Evolutionary conservation across 2,113 vertebrate species (phyloP).

Genomic region (Mus spicilegus): DNA sequence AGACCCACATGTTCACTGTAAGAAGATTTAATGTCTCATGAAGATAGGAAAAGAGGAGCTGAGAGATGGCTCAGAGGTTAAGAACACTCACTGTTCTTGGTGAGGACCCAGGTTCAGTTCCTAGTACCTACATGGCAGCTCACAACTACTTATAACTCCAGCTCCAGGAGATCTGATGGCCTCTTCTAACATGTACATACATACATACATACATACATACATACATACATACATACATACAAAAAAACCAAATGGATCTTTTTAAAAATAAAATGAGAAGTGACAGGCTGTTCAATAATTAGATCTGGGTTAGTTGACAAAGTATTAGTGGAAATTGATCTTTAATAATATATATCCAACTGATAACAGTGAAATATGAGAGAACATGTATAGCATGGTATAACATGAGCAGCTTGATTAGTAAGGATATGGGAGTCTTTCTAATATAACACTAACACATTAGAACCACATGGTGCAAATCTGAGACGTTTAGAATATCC

Average conservation of each 20-base stretch:
- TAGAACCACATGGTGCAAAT: not conserved
- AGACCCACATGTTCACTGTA: not conserved
- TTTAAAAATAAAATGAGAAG: not conserved
- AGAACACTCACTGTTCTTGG: not conserved
- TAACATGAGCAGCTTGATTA: not conserved
- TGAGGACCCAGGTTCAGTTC: not conserved
- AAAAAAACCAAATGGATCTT: not conserved
- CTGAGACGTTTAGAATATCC: not conserved
- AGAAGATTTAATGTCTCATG: not conserved
- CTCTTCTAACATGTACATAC: not conserved
- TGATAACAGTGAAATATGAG: not conserved
- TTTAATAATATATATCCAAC: not conserved
- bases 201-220: not conserved
- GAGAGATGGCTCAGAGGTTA: not conserved
- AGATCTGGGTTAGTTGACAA: not conserved
- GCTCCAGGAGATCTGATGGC: not conserved
- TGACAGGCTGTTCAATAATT: not conserved
- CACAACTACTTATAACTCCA: not conserved
- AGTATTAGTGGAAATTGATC: not conserved
- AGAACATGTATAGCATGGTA: not conserved
- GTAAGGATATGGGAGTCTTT: not conserved
- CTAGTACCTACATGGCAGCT: not conserved
- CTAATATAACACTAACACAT: not conserved
- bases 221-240: not conserved
- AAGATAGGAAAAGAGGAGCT: not conserved